A percentile compares a stretch with the other conserved stretches of the same genome.
phyloP scores from a whole-genome alignment of 64 coral and sea anemone species.

The Stichodactyla mertensii region DNA sequence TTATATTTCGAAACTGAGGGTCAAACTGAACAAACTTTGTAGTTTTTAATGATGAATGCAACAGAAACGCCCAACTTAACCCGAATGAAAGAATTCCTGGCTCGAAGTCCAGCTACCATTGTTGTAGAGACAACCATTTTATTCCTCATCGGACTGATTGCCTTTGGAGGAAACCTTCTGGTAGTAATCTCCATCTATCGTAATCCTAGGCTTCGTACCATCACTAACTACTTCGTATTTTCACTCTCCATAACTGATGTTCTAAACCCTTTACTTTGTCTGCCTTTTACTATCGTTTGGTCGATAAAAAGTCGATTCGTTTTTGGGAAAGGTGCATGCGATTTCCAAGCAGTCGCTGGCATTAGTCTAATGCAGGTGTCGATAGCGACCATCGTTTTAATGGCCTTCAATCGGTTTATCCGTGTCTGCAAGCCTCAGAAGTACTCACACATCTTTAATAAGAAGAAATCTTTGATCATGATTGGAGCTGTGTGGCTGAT shows the following conservation, averaged over 20 bases:
- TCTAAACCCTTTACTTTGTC: neutral
- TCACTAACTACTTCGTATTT: slow-evolving; percentile 47
- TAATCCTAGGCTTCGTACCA: slow-evolving; percentile 30
- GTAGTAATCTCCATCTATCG: slow-evolving; percentile 35
- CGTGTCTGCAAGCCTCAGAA: neutral
- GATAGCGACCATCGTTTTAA: neutral
- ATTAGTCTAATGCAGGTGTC: neutral
- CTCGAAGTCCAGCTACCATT: neutral
- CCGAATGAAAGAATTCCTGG: neutral
- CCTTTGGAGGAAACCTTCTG: slow-evolving; percentile 34
- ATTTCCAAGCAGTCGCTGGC: neutral
- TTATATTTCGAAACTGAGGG: too few species aligned
- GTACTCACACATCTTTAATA: neutral
- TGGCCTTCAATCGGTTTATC: neutral
- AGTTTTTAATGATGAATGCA: too few species aligned
- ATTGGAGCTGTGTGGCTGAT: neutral
- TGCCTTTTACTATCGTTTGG: neutral
- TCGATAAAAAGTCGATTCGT: neutral
- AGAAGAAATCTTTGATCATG: neutral
- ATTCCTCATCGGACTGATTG: slow-evolving; percentile 12
- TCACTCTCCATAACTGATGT: slow-evolving; percentile 25
- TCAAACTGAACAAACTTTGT: too few species aligned
- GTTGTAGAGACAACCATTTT: slow-evolving; percentile 30
- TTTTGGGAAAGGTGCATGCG: neutral
- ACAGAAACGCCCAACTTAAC: too few species aligned